Percentiles rank a stretch among this genome's conserved stretches.
Conservation (phyloP, 2,113 vertebrate species). For the Sylvietta virens region DNA sequence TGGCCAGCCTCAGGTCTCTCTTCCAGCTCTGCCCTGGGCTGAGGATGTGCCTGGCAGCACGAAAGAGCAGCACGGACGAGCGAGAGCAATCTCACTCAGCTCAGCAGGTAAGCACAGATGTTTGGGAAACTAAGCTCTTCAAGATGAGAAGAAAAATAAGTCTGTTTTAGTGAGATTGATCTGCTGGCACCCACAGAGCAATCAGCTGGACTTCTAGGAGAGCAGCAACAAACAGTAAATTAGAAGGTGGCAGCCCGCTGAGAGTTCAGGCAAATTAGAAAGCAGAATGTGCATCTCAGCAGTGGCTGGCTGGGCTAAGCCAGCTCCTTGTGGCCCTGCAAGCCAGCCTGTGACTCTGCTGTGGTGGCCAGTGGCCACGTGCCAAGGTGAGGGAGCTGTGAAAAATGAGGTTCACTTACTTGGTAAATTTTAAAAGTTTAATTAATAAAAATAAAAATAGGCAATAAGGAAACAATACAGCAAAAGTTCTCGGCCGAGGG, state of each 20-base stretch:
- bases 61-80: fast-evolving
- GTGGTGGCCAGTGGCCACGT: fast-evolving
- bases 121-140: conserved; percentile 48
- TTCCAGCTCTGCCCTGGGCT: not conserved
- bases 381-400: not conserved
- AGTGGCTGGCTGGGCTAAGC: not conserved
- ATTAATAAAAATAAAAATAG: no score
- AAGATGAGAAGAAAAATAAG: not conserved
- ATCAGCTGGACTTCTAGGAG: conserved; percentile 36
- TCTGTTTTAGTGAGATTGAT: conserved; percentile 31
- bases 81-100: not conserved
- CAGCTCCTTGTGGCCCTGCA: not conserved
- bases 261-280: conserved; percentile 17
- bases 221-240: conserved; percentile 37
- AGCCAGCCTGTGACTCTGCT: not conserved
- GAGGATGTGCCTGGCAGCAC: not conserved
- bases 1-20: not conserved
- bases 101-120: conserved; percentile 35
- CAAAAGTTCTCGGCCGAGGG: no score
- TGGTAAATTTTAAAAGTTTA: no score
- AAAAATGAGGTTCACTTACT: no score
- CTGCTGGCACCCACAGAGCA: not conserved
- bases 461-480: no score
- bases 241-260: conserved; percentile 12
- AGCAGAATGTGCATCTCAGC: not conserved